Evolutionary conservation across 2,888 invertebrate genomes (phyloP).

Genomic region (Drosophila picticornis): DNA sequence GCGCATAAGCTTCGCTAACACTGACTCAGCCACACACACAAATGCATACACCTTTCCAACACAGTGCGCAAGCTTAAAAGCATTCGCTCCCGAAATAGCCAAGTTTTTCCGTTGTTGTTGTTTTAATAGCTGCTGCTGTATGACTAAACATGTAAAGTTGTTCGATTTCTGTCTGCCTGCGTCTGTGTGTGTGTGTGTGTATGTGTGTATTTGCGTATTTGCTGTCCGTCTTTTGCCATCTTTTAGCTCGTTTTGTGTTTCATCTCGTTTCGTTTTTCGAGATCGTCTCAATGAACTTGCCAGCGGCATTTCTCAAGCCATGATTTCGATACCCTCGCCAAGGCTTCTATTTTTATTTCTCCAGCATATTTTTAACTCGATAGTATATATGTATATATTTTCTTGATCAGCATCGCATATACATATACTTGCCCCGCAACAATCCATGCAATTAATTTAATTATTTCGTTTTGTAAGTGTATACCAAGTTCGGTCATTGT

Average conservation of each 20-base stretch:
- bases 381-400: background rate
- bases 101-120: constrained; percentile 45
- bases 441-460: background rate
- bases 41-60: constrained; percentile 2
- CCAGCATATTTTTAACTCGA: background rate
- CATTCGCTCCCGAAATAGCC: constrained; percentile 74
- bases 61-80: constrained; percentile 51
- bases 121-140: constrained; percentile 31
- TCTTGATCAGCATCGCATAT: background rate
- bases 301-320: background rate
- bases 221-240: constrained; percentile 1
- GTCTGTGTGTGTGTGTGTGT: constrained; percentile 9
- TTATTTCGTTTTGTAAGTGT: background rate
- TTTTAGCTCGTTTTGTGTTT: constrained; percentile 19
- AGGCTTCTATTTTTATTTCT: background rate
- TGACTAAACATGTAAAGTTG: constrained; percentile 63
- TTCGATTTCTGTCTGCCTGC: constrained; percentile 14
- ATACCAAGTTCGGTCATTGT: background rate
- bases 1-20: constrained; percentile 45
- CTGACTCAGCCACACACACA: constrained; percentile 53
- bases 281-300: constrained; percentile 52
- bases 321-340: constrained; percentile 33
- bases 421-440: background rate
- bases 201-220: background rate
- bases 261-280: constrained; percentile 34